Evolutionary conservation across 2,888 invertebrate genomes (phyloP), one percentile per base, ranked within the genome.

Genomic region (Uropetala carovei): DNA sequence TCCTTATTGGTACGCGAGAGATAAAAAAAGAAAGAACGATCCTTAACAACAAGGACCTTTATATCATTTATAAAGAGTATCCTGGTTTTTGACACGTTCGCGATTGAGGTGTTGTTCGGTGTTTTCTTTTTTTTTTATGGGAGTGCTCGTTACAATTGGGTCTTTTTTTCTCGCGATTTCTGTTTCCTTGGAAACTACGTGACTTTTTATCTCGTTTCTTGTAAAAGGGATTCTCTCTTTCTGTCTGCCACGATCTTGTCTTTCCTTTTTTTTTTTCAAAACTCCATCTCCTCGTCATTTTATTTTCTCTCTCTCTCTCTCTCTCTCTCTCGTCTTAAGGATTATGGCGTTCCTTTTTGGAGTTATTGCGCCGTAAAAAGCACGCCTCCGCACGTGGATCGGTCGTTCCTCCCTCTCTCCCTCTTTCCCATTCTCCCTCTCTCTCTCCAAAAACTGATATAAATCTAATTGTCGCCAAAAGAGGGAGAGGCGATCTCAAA

Each of bases 341-440:
- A 27, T 75, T n/a, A 75, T 27, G 75, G 75, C 75, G 22, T 75
- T 43, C 43, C 18, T 75, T 75, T 27, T 75, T 22, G 75, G 75
- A 75, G 75, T 75, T 75, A 75, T 75, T 75, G 75, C 75, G 27
- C 75, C 75, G 11, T 75, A 75, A 75, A 75, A 75, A 22, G 75
- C 75, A 75, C 75, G 75, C 75, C 75, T 75, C 75, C 27, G 75
- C 22, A 27, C 27, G 75, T 27, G 27, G 27, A 22, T 22, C 8
- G 75, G 22, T 10, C 22, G 22, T 75, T 27, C 8, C 13, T 13
- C 22, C 0, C 13, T 27, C 75, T 75, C 75, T 14, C 64, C 14
- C 64, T 16, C 60, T 60, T 18, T 60, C 16, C 60, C n/a, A n/a
- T 75, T 22, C 10, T 1, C 10, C 8, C 75, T 75, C 75, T 75